Evolutionary conservation across 2,888 invertebrate species (phyloP), one percentile per base, ranked within the genome.

Genomic region (Rapana venosa): DNA sequence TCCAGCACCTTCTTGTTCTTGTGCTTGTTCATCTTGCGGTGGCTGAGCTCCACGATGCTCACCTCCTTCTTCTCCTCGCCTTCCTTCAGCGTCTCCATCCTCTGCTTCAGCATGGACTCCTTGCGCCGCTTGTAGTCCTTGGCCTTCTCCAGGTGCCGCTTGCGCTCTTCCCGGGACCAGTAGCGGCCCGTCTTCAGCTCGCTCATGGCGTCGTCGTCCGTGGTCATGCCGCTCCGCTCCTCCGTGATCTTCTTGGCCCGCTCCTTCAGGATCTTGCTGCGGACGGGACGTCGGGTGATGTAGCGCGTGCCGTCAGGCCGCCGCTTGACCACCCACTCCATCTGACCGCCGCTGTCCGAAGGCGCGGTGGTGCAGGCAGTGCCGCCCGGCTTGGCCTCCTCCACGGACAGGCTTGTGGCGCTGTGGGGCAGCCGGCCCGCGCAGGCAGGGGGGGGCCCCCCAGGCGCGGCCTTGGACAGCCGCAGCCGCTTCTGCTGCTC

Each of bases 191-290:
- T 94, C 97, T 98, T 98, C 91, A 98, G 96, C 95, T 98, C 98
- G 26, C 98, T 98, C 96, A 97, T 97, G 35, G 98, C 97, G 93
- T 98, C 98, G 93, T 98, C 98, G 95, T 98, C 98, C 0, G 97
- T 97, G 0, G 97, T 97, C 89, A 97, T 96, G 0, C 97, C 97
- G 85, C 97, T 97, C 30, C 98, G 96, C 94, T 98, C 97, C 93
- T 97, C 97, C 61, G 97, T 97, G 91, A 98, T 97, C 93, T 97
- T 97, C 90, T 97, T 96, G 5, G 97, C 97, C 83, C 98, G 96
- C 93, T 97, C 97, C 93, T 97, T 97, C 87, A 97, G 96, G 36
- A 97, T 96, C 90, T 97, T 97, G 95, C 97, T 97, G 86, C 97
- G 96, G 0, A 97, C 97, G 0, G 98, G 98, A 66, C 98, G 96